Base-by-base conservation (phyloP, 2,888 invertebrate species). In the Trissolcus japonicus region DNA sequence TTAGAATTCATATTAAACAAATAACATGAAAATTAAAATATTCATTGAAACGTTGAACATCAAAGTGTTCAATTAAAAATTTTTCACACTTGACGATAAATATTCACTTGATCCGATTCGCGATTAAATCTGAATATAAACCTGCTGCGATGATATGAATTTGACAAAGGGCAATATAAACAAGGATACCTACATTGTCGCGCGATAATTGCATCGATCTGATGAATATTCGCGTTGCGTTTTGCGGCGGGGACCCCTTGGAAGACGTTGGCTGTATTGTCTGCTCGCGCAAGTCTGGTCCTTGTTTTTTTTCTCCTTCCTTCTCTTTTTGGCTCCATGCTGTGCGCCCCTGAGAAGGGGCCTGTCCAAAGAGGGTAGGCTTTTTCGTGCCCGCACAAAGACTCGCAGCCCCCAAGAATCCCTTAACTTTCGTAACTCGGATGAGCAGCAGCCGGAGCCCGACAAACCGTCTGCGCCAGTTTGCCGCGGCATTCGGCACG, bases 351-450 rank as follows among this genome's bases (percentile, higher is more conserved):
- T 77, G 35, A 63, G 73, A 73, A 68, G 77, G 77, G 68, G 56
- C 69, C 60, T 41, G 66, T 35, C 73, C 57, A 63, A 73, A 53
- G 68, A 73, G 77, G 73, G 77, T 77, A 60, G 72, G 51, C 55
- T 67, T 77, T 72, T 68, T 77, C 72, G 66, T 67, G 40, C 71
- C 63, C 55, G 54, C 53, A 77, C 77, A 77, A 77, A 73, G 77
- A 61, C 63, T 51, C 73, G 66, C 59, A 76, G 76, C 76, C 79
- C 79, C 74, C 72, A 61, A 73, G 79, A 60, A 79, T 79, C 76
- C 76, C 79, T 73, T 79, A 75, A 77, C 79, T 77, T 35, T 63
- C 72, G 66, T 63, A 71, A 79, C 71, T 77, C 77, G 76, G 79
- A 79, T 79, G 76, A 76, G 79, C 76, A 76, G 74, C 71, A 76